These are phyloP conservation scores for Macrosteles quadrilineatus DNA, from an alignment of 1,140 invertebrate genomes.

Conservation along the genomic window DNA sequence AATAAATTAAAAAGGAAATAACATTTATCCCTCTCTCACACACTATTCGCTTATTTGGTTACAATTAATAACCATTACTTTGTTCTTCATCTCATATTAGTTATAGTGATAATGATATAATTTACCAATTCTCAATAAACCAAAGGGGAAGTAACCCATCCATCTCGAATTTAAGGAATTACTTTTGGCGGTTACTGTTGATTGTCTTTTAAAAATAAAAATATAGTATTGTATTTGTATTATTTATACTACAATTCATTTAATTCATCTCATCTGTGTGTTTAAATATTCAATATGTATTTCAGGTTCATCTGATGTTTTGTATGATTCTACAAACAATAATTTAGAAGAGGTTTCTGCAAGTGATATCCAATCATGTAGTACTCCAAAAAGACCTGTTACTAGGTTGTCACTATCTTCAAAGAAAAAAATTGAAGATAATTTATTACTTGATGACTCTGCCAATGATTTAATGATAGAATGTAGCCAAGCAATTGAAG, in stretches of 20 bases:
- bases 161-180: background rate
- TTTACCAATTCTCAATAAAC: no score
- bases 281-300: background rate
- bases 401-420: background rate
- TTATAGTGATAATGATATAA: no score
- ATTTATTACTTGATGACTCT: conserved; percentile 28
- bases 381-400: background rate
- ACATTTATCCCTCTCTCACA: no score
- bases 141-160: background rate
- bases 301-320: background rate
- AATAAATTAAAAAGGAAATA: no score
- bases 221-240: background rate
- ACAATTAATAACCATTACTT: no score
- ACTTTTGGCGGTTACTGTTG: background rate
- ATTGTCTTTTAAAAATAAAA: background rate
- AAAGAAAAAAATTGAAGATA: conserved; percentile 11
- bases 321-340: background rate
- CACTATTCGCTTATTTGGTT: no score
- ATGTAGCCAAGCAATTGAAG: conserved; percentile 31
- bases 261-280: background rate
- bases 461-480: conserved; percentile 28
- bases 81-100: no score
- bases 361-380: background rate
- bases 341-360: background rate
- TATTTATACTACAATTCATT: background rate